A percentile compares a stretch with the other conserved stretches of the same genome.
Evolutionary conservation across 30 jellyfish, hydroid and myxozoan genomes (phyloP).

Genomic region (Clytia hemisphaerica): DNA sequence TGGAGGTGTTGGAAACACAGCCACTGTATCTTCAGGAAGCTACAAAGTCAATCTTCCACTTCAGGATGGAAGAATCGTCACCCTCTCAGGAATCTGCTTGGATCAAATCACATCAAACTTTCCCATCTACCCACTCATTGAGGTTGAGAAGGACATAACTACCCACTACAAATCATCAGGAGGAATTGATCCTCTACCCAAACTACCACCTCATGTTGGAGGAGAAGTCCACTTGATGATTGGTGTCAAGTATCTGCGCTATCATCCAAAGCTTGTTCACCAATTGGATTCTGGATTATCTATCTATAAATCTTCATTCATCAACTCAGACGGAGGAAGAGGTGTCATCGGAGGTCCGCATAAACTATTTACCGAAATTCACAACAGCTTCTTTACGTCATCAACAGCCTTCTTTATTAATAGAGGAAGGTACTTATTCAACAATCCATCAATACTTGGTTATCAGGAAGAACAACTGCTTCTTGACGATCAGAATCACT

Average conservation of each 20-base stretch:
- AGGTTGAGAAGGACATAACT: not conserved
- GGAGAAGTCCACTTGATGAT: constrained; percentile 34
- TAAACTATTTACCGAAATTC: not conserved
- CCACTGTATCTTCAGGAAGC: too few relatives aligned
- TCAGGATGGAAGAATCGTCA: not conserved
- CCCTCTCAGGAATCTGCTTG: not conserved
- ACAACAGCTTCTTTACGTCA: too few relatives aligned
- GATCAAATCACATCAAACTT: constrained; percentile 4
- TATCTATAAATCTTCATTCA: not conserved
- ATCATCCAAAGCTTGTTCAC: not conserved
- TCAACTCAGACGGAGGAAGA: too few relatives aligned
- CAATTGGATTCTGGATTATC: too few relatives aligned
- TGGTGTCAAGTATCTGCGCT: not conserved
- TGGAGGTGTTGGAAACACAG: too few relatives aligned
- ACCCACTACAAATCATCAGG: not conserved
- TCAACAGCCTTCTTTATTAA: too few relatives aligned
- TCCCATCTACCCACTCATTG: not conserved
- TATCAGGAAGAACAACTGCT: too few relatives aligned
- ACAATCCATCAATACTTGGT: too few relatives aligned
- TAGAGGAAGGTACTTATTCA: too few relatives aligned
- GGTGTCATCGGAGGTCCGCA: constrained; percentile 25
- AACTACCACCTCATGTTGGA: constrained; percentile 15
- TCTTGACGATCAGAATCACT: too few relatives aligned
- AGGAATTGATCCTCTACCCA: not conserved
- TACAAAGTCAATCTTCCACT: not conserved